These are phyloP conservation scores for Pediacus dermestoides DNA, from an alignment of 2,888 invertebrate genomes.

Conservation along the genomic window DNA sequence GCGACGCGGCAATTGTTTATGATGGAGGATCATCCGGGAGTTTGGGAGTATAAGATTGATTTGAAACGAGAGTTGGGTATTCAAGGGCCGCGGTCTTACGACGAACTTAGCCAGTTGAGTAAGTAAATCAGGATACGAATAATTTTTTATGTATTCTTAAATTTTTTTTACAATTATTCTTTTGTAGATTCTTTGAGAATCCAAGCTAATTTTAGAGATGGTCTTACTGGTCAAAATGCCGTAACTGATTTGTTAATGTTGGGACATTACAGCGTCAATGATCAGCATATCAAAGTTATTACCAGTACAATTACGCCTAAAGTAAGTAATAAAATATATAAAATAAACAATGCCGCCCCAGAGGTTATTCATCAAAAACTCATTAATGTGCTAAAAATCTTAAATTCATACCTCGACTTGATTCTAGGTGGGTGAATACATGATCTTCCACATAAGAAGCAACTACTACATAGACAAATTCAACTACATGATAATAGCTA, in stretches of 20 bases:
- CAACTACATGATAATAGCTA: conserved; percentile 88
- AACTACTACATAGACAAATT: conserved; percentile 87
- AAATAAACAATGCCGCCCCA: neutral
- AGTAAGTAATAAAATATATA: conserved; percentile 48
- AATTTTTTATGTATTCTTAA: conserved; percentile 3
- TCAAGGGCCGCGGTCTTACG: conserved; percentile 37
- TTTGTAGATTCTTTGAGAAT: conserved; percentile 46
- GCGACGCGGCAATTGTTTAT: conserved; percentile 60
- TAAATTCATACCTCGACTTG: neutral
- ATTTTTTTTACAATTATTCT: conserved; percentile 14
- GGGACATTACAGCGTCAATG: conserved; percentile 75
- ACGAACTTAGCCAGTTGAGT: conserved; percentile 40
- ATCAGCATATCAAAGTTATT: conserved; percentile 79
- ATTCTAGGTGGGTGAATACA: conserved; percentile 82
- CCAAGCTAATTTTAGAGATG: conserved; percentile 66
- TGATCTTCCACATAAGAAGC: conserved; percentile 89
- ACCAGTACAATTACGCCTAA: conserved; percentile 79
- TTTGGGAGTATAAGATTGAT: conserved; percentile 82
- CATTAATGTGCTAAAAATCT: no score
- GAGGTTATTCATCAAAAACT: no score
- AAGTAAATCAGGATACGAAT: conserved; percentile 14
- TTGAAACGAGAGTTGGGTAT: conserved; percentile 62
- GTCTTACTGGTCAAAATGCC: conserved; percentile 60
- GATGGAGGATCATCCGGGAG: conserved; percentile 65
- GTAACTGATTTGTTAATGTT: conserved; percentile 67